Percentiles rank a stretch among this genome's conserved stretches.
Conservation (phyloP, 2,797 vertebrate species). For the Paramormyrops hopkinsi region DNA sequence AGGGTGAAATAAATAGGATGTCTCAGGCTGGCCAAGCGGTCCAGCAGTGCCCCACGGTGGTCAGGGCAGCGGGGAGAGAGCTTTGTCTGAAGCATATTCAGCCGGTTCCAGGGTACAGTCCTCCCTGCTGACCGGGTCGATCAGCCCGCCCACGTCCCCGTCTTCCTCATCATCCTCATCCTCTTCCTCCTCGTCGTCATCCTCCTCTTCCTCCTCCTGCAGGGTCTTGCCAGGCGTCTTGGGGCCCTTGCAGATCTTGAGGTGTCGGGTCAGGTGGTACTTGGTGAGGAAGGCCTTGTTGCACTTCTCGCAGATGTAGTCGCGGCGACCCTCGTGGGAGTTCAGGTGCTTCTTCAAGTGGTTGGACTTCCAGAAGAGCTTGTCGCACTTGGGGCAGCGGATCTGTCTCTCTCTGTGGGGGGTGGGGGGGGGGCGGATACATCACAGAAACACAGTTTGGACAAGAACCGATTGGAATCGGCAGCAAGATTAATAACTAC, state of each 20-base stretch:
- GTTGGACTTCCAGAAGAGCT: conserved; percentile 88
- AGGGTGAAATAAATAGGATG: conserved; percentile 22
- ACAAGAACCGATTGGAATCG: background rate
- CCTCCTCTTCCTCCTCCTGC: conserved; percentile 65
- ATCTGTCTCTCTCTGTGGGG: conserved; percentile 78
- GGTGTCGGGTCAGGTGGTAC: conserved; percentile 94
- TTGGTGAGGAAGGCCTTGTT: conserved; percentile 96
- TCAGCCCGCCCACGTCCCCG: conserved; percentile 38
- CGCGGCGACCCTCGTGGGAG: conserved; percentile 89
- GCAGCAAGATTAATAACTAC: background rate
- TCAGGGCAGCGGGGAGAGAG: conserved; percentile 55
- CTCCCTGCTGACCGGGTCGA: conserved; percentile 48
- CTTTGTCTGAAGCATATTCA: conserved; percentile 59
- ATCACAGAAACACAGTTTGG: background rate
- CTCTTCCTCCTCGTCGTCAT: conserved; percentile 53
- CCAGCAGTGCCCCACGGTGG: background rate
- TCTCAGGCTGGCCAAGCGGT: background rate
- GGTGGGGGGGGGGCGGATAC: background rate
- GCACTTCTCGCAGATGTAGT: conserved; percentile 97
- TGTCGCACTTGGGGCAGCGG: conserved; percentile 93
- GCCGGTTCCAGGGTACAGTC: conserved; percentile 57
- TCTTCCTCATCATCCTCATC: conserved; percentile 37
- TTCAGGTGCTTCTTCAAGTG: conserved; percentile 97
- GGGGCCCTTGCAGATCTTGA: conserved; percentile 96
- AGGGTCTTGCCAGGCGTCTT: conserved; percentile 58